Percentiles rank a stretch among this genome's conserved stretches.
Conservation (phyloP, 1,140 invertebrate genomes). For the Panagrolaimus sp. region DNA sequence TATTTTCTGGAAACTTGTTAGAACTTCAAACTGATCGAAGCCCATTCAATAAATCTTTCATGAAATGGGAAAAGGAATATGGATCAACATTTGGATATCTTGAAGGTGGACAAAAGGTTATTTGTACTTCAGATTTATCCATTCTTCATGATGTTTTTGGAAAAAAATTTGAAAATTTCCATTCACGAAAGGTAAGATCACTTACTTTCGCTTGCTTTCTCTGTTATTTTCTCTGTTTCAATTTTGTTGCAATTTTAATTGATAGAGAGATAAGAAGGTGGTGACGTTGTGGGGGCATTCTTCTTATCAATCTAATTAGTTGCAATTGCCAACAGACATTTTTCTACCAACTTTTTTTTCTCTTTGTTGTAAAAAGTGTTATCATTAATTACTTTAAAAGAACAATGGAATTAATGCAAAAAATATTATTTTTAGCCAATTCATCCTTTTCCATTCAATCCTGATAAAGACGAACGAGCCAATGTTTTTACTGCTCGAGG, state of each 20-base stretch:
- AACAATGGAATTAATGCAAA: too few relatives aligned
- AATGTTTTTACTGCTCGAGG: slow-evolving; percentile 52
- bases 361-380: too few relatives aligned
- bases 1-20: too few relatives aligned
- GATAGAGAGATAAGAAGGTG: too few relatives aligned
- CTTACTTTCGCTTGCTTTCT: slow-evolving; percentile 19
- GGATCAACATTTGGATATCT: slow-evolving; percentile 61
- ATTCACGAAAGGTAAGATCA: slow-evolving; percentile 51
- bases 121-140: slow-evolving; percentile 61
- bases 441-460: slow-evolving; percentile 26
- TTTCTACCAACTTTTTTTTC: too few relatives aligned
- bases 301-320: too few relatives aligned
- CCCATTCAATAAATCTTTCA: slow-evolving; percentile 18
- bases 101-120: slow-evolving; percentile 53
- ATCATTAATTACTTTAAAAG: too few relatives aligned
- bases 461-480: slow-evolving; percentile 27
- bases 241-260: too few relatives aligned
- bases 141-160: slow-evolving; percentile 61
- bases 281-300: too few relatives aligned
- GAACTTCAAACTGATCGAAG: too few relatives aligned
- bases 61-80: slow-evolving; percentile 59
- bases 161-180: slow-evolving; percentile 63
- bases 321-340: too few relatives aligned
- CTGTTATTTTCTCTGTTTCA: too few relatives aligned
- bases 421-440: not conserved